Base-by-base conservation (phyloP, 1,140 invertebrate species). In the Pemphigus obesinymphae region DNA sequence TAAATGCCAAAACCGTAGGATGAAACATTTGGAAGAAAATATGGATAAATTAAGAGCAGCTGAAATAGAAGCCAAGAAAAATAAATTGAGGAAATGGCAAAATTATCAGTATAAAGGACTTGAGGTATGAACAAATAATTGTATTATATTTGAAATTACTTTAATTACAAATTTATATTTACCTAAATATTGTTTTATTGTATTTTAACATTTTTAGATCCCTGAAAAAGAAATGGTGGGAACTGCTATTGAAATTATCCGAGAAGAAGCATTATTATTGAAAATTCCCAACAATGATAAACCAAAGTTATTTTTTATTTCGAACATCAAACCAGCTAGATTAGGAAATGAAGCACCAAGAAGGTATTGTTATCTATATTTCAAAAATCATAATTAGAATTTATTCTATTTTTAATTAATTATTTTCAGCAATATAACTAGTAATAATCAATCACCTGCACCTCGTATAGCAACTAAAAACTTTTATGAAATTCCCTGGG, bases 1-100 rank as follows among this genome's bases (percentile, higher is more conserved):
- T 0, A 93, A 92, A 86, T 99, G 97, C 86, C 95, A 99, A n/a
- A 97, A 99, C 86, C 98, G 97, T 97, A 97, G 95, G 10, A 94
- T 99, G 87, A 93, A 92, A 94, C 48, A 94, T 96, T 85, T 94
- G 94, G 61, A 88, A 88, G 82, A 76, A 80, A 93, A 95, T 70
- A 91, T 93, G 34, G 76, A 80, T 31, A 94, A 94, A 85, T 88
- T 98, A 6, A 88, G 96, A 87, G 89, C 92, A 85, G 92, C 97
- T 83, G 94, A 99, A 89, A 91, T 91, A 87, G 84, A 88, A 81
- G 98, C 97, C 0, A 99, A 98, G 88, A 94, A 97, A 53, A 93
- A 93, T 48, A 92, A 92, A 84, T 85, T 95, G 0, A 89, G 96
- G 26, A 89, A 97, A 20, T 99, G 97, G 97, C 95, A 95, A 83